phyloP scores from a whole-genome alignment of 37 sponge, comb jelly and placozoan species.

The Bolinopsis microptera region DNA sequence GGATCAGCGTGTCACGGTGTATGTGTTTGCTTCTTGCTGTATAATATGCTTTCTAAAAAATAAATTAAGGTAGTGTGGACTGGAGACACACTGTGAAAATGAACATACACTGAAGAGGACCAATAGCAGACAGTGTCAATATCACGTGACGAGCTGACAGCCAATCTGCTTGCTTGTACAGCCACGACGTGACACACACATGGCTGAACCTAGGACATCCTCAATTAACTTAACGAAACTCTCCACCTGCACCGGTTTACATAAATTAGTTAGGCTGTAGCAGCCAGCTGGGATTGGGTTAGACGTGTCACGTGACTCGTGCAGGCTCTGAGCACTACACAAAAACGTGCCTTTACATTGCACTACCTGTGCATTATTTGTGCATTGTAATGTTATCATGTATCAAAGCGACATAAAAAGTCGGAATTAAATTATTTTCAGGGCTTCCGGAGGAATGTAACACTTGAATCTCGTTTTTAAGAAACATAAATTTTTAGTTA shows the following conservation, averaged over 20 bases:
- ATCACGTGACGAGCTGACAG: background rate
- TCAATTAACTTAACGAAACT: background rate
- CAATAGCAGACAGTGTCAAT: background rate
- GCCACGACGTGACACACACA: background rate
- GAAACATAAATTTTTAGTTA: too few relatives aligned
- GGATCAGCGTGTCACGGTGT: background rate
- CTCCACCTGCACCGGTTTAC: background rate
- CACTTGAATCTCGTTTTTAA: too few relatives aligned
- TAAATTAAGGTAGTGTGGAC: background rate
- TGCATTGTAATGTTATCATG: background rate
- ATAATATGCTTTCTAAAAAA: background rate
- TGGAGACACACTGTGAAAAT: background rate
- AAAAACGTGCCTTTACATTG: background rate
- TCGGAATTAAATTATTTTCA: background rate
- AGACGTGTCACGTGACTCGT: background rate
- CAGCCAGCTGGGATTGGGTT: background rate
- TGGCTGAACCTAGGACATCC: background rate
- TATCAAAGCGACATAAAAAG: background rate
- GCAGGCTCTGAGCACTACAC: background rate
- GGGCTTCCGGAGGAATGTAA: background rate
- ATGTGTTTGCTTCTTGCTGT: background rate
- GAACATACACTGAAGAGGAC: background rate
- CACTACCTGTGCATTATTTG: background rate
- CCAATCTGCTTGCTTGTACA: background rate
- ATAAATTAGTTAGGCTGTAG: background rate